Evolutionary conservation across 1,140 invertebrate genomes (phyloP).

Genomic region (Trachymyrmex septentrionalis): DNA sequence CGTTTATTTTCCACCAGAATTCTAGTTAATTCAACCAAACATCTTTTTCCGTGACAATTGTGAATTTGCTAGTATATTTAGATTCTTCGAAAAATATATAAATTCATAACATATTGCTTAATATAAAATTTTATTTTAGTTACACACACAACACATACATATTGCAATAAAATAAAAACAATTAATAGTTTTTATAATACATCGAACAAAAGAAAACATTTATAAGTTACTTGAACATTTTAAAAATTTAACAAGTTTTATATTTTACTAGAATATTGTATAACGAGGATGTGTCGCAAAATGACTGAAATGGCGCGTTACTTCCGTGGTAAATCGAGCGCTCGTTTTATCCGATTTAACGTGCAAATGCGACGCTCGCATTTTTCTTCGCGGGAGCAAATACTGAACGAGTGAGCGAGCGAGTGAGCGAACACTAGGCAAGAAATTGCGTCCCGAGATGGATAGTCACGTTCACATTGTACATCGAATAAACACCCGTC

Average conservation of each 20-base stretch:
- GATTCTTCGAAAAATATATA: not conserved
- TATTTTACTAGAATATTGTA: conserved; percentile 37
- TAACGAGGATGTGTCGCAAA: conserved; percentile 54
- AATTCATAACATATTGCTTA: not conserved
- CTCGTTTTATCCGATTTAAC: conserved; percentile 74
- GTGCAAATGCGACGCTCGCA: conserved; percentile 71
- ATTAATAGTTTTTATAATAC: not conserved
- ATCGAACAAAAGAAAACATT: not conserved
- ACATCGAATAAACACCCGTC: conserved; percentile 63
- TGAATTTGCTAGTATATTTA: not conserved
- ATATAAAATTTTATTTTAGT: conserved; percentile 1
- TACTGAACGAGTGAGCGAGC: conserved; percentile 35
- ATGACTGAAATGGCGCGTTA: conserved; percentile 59
- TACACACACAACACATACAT: too few species aligned
- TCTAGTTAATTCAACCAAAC: too few species aligned
- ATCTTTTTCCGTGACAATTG: not conserved
- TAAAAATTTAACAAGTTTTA: conserved; percentile 34
- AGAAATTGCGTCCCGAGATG: conserved; percentile 62
- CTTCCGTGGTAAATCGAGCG: conserved; percentile 77
- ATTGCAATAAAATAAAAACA: not conserved
- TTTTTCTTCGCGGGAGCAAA: conserved; percentile 74
- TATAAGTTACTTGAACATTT: conserved; percentile 34
- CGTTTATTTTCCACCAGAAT: too few species aligned
- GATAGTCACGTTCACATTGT: conserved; percentile 65
- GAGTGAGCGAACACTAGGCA: conserved; percentile 39